Conservation (phyloP, 2,797 vertebrate genomes). For the Arrhamphus sclerolepis region DNA sequence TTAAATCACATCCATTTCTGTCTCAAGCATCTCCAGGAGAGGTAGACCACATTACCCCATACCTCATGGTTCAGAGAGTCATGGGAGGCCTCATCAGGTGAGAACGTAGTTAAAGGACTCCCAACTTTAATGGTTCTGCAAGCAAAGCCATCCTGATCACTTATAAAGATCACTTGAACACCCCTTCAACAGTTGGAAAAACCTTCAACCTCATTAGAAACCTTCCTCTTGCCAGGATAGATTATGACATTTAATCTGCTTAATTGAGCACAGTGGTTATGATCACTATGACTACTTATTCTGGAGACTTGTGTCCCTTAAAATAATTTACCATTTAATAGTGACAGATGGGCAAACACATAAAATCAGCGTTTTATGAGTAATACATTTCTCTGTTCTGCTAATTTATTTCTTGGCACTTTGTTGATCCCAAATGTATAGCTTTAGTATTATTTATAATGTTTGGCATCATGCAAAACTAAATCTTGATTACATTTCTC, state of each 20-base stretch:
- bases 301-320: slow-evolving; percentile 4
- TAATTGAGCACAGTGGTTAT: slow-evolving; percentile 36
- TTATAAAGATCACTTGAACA: slow-evolving; percentile 56
- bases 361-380: background rate
- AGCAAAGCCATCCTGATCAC: slow-evolving; percentile 46
- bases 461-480: slow-evolving; percentile 2
- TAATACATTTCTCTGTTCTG: background rate
- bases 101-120: slow-evolving; percentile 32
- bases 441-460: no score
- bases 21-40: slow-evolving; percentile 28
- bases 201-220: slow-evolving; percentile 44
- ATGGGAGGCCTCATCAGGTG: slow-evolving; percentile 55
- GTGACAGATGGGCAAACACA: background rate
- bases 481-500: slow-evolving; percentile 2
- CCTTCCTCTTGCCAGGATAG: slow-evolving; percentile 28
- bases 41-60: slow-evolving; percentile 41
- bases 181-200: slow-evolving; percentile 50
- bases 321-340: slow-evolving; percentile 9
- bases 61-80: slow-evolving; percentile 60
- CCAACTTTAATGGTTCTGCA: slow-evolving; percentile 16
- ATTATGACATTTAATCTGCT: slow-evolving; percentile 64
- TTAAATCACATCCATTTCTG: slow-evolving; percentile 44
- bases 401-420: background rate
- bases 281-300: slow-evolving; percentile 20
- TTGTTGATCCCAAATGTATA: background rate